Conservation (phyloP, 2,888 invertebrate genomes). For the Brassicogethes aeneus region DNA sequence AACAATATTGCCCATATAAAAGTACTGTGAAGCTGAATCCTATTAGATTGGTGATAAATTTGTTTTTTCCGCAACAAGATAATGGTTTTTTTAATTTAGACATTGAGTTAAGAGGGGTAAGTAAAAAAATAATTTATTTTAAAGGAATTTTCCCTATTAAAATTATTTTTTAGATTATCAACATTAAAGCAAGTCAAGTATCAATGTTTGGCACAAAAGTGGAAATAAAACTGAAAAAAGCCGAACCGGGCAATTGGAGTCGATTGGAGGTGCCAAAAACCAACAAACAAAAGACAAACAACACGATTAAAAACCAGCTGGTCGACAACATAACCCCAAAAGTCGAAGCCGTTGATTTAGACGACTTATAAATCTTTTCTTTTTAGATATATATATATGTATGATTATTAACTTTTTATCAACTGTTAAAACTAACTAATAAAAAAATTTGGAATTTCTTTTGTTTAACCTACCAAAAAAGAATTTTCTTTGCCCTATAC, state of each 20-base stretch:
- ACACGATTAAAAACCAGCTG: constrained; percentile 27
- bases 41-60: constrained; percentile 62
- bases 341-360: constrained; percentile 64
- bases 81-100: constrained; percentile 65
- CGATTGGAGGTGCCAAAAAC: constrained; percentile 48
- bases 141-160: constrained; percentile 5
- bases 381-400: too few relatives aligned
- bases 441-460: too few relatives aligned
- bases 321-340: constrained; percentile 41
- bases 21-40: constrained; percentile 77
- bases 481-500: too few relatives aligned
- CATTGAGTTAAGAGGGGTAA: constrained; percentile 75
- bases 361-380: constrained; percentile 54
- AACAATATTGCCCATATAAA: constrained; percentile 72
- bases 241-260: constrained; percentile 75
- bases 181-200: constrained; percentile 60
- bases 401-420: too few relatives aligned
- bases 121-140: too few relatives aligned
- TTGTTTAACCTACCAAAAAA: too few relatives aligned
- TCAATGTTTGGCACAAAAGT: constrained; percentile 84
- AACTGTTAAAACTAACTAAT: too few relatives aligned
- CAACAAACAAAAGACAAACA: constrained; percentile 7
- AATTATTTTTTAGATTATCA: constrained; percentile 57
- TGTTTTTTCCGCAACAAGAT: constrained; percentile 70
- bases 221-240: constrained; percentile 85